A percentile compares a stretch with the other conserved stretches of the same genome.
Evolutionary conservation across 1,140 invertebrate genomes (phyloP).

Genomic region (Brachionus plicatilis): DNA sequence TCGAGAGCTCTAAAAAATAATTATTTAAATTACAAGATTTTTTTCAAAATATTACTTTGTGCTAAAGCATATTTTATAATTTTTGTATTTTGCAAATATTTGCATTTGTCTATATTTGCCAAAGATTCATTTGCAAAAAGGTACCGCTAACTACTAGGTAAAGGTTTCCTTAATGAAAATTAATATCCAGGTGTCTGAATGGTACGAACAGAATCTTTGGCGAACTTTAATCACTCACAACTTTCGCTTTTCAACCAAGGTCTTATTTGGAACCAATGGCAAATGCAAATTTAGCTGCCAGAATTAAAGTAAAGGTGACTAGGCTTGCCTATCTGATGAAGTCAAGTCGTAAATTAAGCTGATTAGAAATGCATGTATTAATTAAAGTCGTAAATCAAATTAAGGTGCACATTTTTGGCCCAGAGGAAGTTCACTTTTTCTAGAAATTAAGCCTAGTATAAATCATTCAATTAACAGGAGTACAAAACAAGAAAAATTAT

Average conservation of each 20-base stretch:
- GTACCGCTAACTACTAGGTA: neutral
- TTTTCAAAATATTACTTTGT: neutral
- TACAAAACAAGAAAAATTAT: neutral
- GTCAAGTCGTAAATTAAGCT: neutral
- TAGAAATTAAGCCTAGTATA: neutral
- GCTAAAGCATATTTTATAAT: neutral
- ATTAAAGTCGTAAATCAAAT: neutral
- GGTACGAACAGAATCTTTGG: neutral
- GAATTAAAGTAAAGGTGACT: neutral
- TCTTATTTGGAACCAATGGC: neutral
- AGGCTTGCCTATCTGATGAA: neutral
- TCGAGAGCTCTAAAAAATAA: neutral
- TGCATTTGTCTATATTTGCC: neutral
- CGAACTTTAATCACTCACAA: neutral
- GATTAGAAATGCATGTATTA: neutral
- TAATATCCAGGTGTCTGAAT: neutral
- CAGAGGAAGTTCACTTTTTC: neutral
- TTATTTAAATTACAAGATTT: neutral
- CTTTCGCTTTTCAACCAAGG: neutral
- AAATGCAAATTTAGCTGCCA: neutral
- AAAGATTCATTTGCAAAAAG: neutral
- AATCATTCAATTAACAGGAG: constrained; percentile 15
- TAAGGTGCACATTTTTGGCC: neutral
- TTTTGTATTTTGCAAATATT: neutral
- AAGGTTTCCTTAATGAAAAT: neutral